Percentiles rank a stretch among this genome's conserved stretches.
These are phyloP conservation scores for Lepidochitona cinerea DNA, from an alignment of 2,888 invertebrate genomes.

Conservation along the genomic window DNA sequence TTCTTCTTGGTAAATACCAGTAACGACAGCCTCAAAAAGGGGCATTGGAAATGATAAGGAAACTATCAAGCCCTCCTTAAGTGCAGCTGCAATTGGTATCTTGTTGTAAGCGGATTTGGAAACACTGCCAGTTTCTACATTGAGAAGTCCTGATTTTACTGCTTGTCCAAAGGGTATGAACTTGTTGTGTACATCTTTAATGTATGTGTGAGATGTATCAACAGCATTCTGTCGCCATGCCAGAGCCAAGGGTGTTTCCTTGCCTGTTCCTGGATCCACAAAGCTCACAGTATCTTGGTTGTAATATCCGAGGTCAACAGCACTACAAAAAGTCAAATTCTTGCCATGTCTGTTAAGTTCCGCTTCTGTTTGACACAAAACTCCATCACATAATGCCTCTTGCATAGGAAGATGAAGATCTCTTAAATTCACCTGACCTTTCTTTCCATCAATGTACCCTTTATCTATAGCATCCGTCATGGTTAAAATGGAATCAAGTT, in stretches of 20 bases:
- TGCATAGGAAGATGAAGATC: constrained; percentile 29
- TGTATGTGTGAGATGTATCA: constrained; percentile 1
- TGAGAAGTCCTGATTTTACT: not conserved
- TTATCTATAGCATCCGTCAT: constrained; percentile 82
- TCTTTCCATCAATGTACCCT: constrained; percentile 83
- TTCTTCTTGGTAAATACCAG: constrained; percentile 17
- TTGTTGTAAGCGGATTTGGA: not conserved
- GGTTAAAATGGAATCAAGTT: constrained; percentile 71
- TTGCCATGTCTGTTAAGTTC: constrained; percentile 13
- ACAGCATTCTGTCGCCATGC: constrained; percentile 6
- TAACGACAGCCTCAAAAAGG: constrained; percentile 29
- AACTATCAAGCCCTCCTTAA: not conserved
- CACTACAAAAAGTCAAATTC: constrained; percentile 56
- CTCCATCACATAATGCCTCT: constrained; percentile 29
- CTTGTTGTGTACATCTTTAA: constrained; percentile 1
- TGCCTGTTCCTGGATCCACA: constrained; percentile 46
- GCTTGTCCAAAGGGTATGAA: constrained; percentile 6
- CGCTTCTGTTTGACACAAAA: constrained; percentile 17
- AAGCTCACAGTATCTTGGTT: constrained; percentile 69
- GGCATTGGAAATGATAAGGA: constrained; percentile 3
- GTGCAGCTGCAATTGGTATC: not conserved
- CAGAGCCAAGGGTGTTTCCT: constrained; percentile 30
- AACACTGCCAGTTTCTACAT: not conserved
- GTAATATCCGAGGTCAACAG: constrained; percentile 69
- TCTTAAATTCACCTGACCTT: constrained; percentile 27